These are phyloP conservation scores for Bettongia penicillata DNA, from an alignment of 2,113 vertebrate species.

Conservation along the genomic window DNA sequence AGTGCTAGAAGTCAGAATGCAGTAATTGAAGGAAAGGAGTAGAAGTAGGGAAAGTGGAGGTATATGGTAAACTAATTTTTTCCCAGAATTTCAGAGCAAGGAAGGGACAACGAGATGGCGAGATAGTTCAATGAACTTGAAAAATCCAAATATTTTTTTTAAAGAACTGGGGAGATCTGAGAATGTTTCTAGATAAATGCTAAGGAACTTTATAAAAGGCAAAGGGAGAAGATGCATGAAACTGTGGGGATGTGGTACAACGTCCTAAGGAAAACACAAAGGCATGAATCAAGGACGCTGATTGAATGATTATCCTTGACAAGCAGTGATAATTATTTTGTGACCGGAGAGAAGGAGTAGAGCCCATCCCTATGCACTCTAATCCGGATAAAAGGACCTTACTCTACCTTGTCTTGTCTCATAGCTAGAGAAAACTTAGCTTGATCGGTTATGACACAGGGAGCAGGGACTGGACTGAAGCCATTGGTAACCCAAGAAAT, in stretches of 20 bases:
- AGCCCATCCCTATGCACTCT: not conserved
- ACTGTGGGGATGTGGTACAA: not conserved
- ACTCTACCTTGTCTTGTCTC: not conserved
- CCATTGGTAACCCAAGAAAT: no score
- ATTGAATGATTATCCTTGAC: no score
- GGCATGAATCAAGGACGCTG: no score
- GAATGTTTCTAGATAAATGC: not conserved
- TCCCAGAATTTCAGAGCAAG: not conserved
- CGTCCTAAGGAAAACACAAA: no score
- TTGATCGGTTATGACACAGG: not conserved
- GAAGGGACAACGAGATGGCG: not conserved
- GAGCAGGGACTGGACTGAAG: not conserved
- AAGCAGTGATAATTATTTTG: not conserved
- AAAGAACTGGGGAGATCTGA: not conserved
- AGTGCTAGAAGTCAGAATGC: not conserved
- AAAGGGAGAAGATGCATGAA: not conserved
- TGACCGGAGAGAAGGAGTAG: not conserved
- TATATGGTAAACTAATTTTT: not conserved
- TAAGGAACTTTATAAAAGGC: not conserved
- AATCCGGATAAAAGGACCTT: not conserved
- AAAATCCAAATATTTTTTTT: not conserved
- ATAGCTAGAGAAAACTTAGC: not conserved
- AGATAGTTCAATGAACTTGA: no score
- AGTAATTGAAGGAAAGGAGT: not conserved
- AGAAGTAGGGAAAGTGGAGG: not conserved